Percentiles rank a stretch among this genome's conserved stretches.
These are phyloP conservation scores for Dermochelys coriacea DNA, from an alignment of 2,797 vertebrate genomes.

Conservation along the genomic window DNA sequence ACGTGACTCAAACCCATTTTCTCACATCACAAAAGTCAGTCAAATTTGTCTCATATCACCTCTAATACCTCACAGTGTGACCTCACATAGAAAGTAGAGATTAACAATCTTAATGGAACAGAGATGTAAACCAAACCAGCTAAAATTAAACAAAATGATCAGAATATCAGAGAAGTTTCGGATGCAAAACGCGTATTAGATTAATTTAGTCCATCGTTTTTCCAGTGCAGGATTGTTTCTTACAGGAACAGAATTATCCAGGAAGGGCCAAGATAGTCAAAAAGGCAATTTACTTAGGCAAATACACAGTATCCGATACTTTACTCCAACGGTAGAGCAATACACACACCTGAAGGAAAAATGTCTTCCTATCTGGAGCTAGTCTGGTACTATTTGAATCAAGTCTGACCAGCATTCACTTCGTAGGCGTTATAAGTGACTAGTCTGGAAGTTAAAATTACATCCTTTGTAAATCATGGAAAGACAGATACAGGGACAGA, in stretches of 20 bases:
- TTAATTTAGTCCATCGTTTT: neutral
- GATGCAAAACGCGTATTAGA: neutral
- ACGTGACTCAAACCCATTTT: neutral
- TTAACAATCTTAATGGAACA: accelerated
- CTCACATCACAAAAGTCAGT: neutral
- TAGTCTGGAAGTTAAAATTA: constrained; percentile 71
- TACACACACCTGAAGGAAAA: neutral
- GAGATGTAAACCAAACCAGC: neutral
- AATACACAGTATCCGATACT: neutral
- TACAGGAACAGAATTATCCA: neutral
- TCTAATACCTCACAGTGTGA: neutral
- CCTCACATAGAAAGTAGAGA: accelerated
- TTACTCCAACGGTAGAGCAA: constrained; percentile 16
- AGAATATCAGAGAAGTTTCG: neutral
- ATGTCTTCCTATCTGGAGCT: constrained; percentile 36
- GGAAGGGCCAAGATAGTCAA: neutral
- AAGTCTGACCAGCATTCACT: constrained; percentile 7
- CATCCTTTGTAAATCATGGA: constrained; percentile 62
- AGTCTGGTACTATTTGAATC: constrained; percentile 37
- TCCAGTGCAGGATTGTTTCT: neutral
- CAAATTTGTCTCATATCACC: accelerated
- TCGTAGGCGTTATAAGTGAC: constrained; percentile 31
- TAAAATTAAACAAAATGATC: neutral
- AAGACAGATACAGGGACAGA: constrained; percentile 55
- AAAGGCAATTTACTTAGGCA: constrained; percentile 15